Percentiles rank a stretch among this genome's conserved stretches.
phyloP scores from a whole-genome alignment of 2,797 vertebrate genomes.

The Protosalanx chinensis region DNA sequence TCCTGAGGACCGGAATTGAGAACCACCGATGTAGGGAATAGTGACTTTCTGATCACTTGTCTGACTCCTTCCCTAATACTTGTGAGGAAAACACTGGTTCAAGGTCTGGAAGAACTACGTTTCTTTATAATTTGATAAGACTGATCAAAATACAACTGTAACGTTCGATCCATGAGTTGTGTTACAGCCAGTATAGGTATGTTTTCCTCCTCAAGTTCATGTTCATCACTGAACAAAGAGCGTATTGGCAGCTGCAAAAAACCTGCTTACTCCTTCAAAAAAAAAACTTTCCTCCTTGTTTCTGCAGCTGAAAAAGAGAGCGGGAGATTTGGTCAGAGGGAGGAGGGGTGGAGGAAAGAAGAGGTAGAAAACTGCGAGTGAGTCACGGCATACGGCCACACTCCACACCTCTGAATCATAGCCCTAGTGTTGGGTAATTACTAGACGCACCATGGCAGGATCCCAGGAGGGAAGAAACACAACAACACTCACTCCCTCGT shows the following conservation, averaged over 20 bases:
- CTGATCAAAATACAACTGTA: not conserved
- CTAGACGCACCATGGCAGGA: conserved; percentile 3
- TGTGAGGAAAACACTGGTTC: not conserved
- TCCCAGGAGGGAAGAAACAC: not conserved
- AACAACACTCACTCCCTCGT: not conserved
- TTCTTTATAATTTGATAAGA: no score
- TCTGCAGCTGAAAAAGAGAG: not conserved
- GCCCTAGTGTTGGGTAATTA: conserved; percentile 15
- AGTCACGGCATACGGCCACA: conserved; percentile 5
- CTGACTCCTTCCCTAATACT: not conserved
- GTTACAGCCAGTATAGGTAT: not conserved
- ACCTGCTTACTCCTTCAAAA: no score
- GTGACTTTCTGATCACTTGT: no score
- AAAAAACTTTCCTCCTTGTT: not conserved
- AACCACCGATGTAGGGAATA: no score
- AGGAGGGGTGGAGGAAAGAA: not conserved
- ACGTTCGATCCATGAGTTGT: no score
- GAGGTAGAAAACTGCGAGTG: not conserved
- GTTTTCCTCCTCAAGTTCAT: not conserved
- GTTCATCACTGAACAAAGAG: not conserved
- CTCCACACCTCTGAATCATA: conserved; percentile 9
- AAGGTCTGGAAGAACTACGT: no score
- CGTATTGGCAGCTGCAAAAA: not conserved
- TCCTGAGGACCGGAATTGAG: no score
- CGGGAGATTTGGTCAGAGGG: not conserved